These are phyloP conservation scores for Sphaerophoria taeniata DNA, from an alignment of 2,888 invertebrate species.

Conservation along the genomic window DNA sequence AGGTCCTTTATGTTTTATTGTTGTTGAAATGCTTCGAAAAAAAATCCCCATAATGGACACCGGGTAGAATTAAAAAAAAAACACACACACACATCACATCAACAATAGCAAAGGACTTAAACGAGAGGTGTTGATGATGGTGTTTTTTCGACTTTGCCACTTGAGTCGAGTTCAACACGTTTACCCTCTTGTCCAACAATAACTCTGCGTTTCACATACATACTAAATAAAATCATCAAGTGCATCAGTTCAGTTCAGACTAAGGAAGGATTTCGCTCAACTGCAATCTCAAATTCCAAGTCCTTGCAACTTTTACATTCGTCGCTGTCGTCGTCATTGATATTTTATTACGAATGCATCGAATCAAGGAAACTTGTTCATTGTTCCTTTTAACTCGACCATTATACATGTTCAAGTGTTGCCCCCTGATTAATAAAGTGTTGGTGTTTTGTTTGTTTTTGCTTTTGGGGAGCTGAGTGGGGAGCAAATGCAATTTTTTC, in stretches of 20 bases:
- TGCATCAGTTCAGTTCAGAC: not conserved
- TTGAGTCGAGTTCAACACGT: slow-evolving; percentile 29
- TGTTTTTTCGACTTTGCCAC: slow-evolving; percentile 44
- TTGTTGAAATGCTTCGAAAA: slow-evolving; percentile 11
- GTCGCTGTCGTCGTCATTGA: too few species aligned
- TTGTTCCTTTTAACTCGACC: too few species aligned
- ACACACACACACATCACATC: slow-evolving; percentile 53
- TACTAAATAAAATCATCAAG: slow-evolving; percentile 37
- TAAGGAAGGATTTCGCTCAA: slow-evolving; percentile 6
- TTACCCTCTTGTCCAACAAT: not conserved
- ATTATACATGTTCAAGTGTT: not conserved
- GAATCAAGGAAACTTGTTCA: too few species aligned
- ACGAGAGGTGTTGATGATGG: slow-evolving; percentile 55
- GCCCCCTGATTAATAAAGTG: not conserved
- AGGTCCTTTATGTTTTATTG: slow-evolving; percentile 10
- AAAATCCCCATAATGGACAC: slow-evolving; percentile 53
- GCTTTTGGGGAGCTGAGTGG: too few species aligned
- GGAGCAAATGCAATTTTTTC: slow-evolving; percentile 60
- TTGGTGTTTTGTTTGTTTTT: slow-evolving; percentile 5
- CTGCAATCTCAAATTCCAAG: slow-evolving; percentile 6
- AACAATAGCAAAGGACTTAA: slow-evolving; percentile 23
- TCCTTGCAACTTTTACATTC: not conserved
- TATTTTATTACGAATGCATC: too few species aligned
- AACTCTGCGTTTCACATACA: not conserved
- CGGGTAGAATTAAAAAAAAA: slow-evolving; percentile 16